Evolutionary conservation across 2,113 vertebrate genomes (phyloP).

Genomic region (Psilopsiagon aymara): DNA sequence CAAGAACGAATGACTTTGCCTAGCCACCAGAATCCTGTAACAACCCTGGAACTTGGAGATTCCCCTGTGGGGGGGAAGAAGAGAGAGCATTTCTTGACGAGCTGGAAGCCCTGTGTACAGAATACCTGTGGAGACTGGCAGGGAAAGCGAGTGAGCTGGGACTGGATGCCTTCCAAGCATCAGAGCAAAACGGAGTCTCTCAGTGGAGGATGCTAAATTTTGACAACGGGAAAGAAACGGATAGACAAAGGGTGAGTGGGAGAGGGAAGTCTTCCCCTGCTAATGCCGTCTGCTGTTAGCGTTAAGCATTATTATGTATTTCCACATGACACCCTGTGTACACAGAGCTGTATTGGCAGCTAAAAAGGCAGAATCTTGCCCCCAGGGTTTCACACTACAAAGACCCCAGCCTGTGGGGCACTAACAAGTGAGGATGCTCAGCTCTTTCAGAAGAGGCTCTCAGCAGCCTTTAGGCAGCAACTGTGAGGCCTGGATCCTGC

Average conservation of each 20-base stretch:
- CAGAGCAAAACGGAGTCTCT: slow-evolving; percentile 57
- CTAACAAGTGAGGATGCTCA: not conserved
- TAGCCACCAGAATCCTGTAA: not conserved
- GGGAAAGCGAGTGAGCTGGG: slow-evolving; percentile 25
- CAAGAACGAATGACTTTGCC: not conserved
- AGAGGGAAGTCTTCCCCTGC: slow-evolving; percentile 36
- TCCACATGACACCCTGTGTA: not conserved
- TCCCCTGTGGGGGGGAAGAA: slow-evolving; percentile 40
- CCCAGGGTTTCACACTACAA: not conserved
- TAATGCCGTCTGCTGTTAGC: slow-evolving; percentile 15
- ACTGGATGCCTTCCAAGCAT: slow-evolving; percentile 71
- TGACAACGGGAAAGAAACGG: slow-evolving; percentile 51
- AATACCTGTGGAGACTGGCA: slow-evolving; percentile 71
- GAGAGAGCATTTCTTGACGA: slow-evolving; percentile 40
- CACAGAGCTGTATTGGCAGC: not conserved
- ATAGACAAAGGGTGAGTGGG: slow-evolving; percentile 42
- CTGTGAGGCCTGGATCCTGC: not conserved
- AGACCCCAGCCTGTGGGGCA: not conserved
- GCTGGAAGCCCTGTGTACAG: slow-evolving; percentile 53
- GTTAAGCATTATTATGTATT: not conserved
- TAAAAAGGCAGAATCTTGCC: not conserved
- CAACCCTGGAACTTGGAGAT: slow-evolving; percentile 13
- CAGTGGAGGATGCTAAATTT: slow-evolving; percentile 63
- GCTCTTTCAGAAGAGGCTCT: not conserved
- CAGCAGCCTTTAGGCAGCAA: not conserved